These are phyloP conservation scores for Drosophila littoralis DNA, from an alignment of 1,140 invertebrate species.

Conservation along the genomic window DNA sequence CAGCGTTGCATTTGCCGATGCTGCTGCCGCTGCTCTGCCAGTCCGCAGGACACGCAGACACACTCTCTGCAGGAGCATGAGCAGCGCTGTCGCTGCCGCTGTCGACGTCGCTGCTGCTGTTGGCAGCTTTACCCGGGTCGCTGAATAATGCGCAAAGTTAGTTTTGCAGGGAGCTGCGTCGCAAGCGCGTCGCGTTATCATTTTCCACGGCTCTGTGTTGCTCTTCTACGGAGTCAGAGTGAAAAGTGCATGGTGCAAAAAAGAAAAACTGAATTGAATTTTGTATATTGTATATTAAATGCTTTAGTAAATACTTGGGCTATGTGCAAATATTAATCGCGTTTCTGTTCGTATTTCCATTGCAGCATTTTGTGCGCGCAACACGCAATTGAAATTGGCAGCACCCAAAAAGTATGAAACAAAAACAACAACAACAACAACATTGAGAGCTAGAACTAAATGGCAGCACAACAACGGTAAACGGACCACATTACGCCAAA, in stretches of 20 bases:
- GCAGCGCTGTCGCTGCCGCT: conserved; percentile 10
- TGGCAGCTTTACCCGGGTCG: conserved; percentile 78
- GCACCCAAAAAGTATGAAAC: conserved; percentile 74
- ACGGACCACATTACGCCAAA: conserved; percentile 39
- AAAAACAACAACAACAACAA: conserved; percentile 50
- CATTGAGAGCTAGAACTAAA: conserved; percentile 37
- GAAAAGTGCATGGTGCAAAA: conserved; percentile 29
- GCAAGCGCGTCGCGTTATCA: conserved; percentile 66
- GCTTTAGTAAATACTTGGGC: background rate
- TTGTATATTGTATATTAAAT: no score
- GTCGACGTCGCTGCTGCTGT: conserved; percentile 14
- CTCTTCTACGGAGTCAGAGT: background rate
- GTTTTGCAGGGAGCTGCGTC: conserved; percentile 77
- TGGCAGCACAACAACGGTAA: conserved; percentile 41
- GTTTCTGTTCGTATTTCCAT: conserved; percentile 28
- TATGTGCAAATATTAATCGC: background rate
- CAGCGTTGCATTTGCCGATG: conserved; percentile 48
- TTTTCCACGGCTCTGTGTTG: conserved; percentile 4
- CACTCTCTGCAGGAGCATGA: background rate
- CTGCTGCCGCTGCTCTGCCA: conserved; percentile 19
- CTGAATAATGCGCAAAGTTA: conserved; percentile 82
- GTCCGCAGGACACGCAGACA: conserved; percentile 26
- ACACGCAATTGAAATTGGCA: conserved; percentile 61
- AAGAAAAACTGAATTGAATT: background rate
- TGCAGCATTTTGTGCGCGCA: conserved; percentile 72